These are phyloP conservation scores for Lasioglossum albipes DNA, from an alignment of 1,140 invertebrate genomes.

Conservation along the genomic window DNA sequence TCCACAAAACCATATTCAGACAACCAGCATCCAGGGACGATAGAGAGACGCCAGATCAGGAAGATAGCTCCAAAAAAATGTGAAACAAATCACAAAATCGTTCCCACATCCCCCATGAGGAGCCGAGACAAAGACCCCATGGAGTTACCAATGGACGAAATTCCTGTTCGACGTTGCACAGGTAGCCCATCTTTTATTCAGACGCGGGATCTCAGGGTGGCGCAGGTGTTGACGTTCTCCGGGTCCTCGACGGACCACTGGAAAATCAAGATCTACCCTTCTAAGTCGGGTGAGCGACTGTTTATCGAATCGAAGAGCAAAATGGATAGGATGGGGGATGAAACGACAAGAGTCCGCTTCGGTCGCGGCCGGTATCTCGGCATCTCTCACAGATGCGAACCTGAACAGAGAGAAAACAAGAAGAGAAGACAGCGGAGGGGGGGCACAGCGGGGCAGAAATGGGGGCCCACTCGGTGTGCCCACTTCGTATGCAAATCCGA, in stretches of 20 bases:
- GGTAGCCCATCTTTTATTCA: too few species aligned
- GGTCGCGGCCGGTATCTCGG: background rate
- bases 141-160: too few species aligned
- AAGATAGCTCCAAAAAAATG: too few species aligned
- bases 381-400: background rate
- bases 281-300: background rate
- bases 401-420: background rate
- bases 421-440: too few species aligned
- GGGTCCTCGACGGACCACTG: background rate
- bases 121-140: too few species aligned
- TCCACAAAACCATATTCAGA: too few species aligned
- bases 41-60: too few species aligned
- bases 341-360: background rate
- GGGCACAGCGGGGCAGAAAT: background rate
- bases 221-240: background rate
- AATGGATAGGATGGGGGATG: background rate
- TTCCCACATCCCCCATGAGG: too few species aligned
- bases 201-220: too few species aligned
- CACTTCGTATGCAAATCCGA: slow-evolving; percentile 70
- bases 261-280: background rate
- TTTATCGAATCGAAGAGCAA: background rate
- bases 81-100: too few species aligned
- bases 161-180: too few species aligned
- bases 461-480: background rate
- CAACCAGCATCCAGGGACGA: too few species aligned